Conservation (phyloP, 2,888 invertebrate genomes). For the Dasysyrphus albostriatus region DNA sequence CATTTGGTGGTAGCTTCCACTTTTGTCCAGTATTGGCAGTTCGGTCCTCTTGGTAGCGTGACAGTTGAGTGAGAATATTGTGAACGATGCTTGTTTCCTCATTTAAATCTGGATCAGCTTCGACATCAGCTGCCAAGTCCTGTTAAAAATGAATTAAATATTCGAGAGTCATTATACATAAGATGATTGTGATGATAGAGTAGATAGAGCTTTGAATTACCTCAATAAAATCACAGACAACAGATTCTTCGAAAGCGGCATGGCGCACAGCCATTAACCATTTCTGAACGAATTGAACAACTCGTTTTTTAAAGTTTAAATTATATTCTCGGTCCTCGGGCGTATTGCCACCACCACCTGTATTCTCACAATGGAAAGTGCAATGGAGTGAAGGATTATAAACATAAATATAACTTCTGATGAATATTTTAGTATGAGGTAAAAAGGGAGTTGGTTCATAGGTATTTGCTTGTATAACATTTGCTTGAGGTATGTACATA, state of each 20-base stretch:
- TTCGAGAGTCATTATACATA: background rate
- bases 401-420: background rate
- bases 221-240: slow-evolving; percentile 89
- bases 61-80: slow-evolving; percentile 87
- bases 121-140: slow-evolving; percentile 89
- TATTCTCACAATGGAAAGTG: slow-evolving; percentile 85
- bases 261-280: slow-evolving; percentile 90
- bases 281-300: slow-evolving; percentile 90
- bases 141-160: slow-evolving; percentile 78
- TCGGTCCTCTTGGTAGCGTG: slow-evolving; percentile 86
- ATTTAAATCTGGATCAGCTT: slow-evolving; percentile 87
- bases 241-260: slow-evolving; percentile 90
- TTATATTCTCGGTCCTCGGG: slow-evolving; percentile 88
- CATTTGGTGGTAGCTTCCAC: slow-evolving; percentile 89
- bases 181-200: background rate
- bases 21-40: slow-evolving; percentile 87
- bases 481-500: no score
- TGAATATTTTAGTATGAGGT: no score
- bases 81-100: slow-evolving; percentile 89
- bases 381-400: slow-evolving; percentile 83
- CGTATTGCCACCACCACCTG: slow-evolving; percentile 82
- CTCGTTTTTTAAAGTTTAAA: slow-evolving; percentile 89
- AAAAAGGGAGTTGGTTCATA: no score
- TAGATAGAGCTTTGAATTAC: slow-evolving; percentile 77
- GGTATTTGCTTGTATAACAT: no score